phyloP scores from a whole-genome alignment of 2,113 vertebrate genomes.

The Pluvianellus socialis region DNA sequence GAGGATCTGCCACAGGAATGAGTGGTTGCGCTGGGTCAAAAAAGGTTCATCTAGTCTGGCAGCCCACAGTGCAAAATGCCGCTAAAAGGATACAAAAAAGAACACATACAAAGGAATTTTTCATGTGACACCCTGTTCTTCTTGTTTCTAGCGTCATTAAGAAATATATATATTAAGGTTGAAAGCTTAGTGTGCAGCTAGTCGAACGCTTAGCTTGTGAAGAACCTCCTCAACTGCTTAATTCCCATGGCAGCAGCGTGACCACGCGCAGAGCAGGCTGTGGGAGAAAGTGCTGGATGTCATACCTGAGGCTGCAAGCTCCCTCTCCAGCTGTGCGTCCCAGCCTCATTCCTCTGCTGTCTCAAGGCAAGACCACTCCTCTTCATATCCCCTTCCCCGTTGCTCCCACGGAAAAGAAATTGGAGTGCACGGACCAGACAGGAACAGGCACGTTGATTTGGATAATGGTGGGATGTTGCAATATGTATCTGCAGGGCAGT shows the following conservation, averaged over 20 bases:
- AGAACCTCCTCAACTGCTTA: neutral
- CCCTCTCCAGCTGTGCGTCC: neutral
- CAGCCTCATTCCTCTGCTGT: neutral
- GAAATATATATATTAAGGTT: neutral
- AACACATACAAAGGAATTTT: neutral
- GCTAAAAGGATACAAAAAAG: neutral
- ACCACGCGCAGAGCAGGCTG: too few species aligned
- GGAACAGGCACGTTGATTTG: neutral
- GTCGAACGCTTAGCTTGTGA: neutral
- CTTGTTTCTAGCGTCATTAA: neutral
- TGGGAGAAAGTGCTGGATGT: neutral
- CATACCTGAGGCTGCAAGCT: neutral
- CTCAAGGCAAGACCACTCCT: neutral
- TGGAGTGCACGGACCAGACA: neutral
- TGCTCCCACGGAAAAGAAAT: neutral
- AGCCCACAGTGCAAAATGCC: neutral
- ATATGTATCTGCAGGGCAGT: neutral
- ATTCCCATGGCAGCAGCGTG: neutral
- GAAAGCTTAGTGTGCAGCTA: neutral
- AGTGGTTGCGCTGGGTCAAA: neutral
- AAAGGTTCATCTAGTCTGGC: neutral
- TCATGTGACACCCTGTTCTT: neutral
- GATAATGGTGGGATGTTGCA: neutral
- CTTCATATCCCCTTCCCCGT: accelerated
- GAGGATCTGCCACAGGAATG: neutral